A percentile compares a stretch with the other conserved stretches of the same genome.
phyloP scores from a whole-genome alignment of 2,113 vertebrate genomes.

The Mormyrus iriodes region DNA sequence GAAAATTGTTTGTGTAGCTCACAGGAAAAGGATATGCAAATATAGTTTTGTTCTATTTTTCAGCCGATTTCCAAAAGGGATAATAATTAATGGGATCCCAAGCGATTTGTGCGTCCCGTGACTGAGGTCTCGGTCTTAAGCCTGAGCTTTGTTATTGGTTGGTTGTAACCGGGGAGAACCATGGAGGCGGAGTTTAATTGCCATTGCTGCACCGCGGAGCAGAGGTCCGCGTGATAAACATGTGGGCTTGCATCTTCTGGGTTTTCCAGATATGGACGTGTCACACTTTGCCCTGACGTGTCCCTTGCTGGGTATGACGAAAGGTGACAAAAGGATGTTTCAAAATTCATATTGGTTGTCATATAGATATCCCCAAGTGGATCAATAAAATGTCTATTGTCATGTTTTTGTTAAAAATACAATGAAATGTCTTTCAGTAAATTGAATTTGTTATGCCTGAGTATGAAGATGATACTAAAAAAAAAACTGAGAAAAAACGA shows the following conservation, averaged over 20 bases:
- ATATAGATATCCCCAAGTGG: not conserved
- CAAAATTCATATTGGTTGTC: not conserved
- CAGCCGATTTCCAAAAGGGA: not conserved
- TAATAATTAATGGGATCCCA: not conserved
- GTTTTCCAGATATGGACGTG: not conserved
- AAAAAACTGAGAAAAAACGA: not conserved
- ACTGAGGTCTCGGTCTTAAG: not conserved
- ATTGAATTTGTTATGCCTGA: not conserved
- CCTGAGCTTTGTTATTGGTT: not conserved
- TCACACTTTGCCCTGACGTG: not conserved
- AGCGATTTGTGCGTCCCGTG: not conserved
- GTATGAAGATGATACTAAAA: not conserved
- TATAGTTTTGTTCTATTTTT: constrained; percentile 5
- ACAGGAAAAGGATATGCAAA: not conserved
- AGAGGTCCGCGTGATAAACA: not conserved
- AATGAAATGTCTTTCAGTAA: not conserved
- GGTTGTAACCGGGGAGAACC: not conserved
- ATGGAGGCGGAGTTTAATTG: not conserved
- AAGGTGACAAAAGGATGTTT: not conserved
- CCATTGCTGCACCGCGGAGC: not conserved
- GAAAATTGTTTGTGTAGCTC: not conserved
- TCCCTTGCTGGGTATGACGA: not conserved
- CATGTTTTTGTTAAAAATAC: not conserved
- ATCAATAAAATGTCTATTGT: not conserved
- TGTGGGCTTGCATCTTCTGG: not conserved